phyloP scores from a whole-genome alignment of 1,140 invertebrate genomes.

The Drosophila leontia region DNA sequence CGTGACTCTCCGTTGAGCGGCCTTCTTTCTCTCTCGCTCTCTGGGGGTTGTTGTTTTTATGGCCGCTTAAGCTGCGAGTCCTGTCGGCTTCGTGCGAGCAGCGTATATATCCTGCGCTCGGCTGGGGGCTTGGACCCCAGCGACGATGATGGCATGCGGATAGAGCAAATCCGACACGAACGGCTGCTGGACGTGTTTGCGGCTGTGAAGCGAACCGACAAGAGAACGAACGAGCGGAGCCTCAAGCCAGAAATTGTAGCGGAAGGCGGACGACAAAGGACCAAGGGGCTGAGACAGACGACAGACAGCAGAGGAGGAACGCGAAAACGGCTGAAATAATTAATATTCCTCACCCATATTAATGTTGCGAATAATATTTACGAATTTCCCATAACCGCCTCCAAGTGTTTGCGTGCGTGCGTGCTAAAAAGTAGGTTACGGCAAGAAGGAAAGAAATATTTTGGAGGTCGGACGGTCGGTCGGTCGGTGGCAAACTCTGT shows the following conservation, averaged over 20 bases:
- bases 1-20: neutral
- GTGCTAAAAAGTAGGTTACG: constrained; percentile 69
- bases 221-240: constrained; percentile 46
- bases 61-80: constrained; percentile 10
- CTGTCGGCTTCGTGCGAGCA: constrained; percentile 17
- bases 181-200: constrained; percentile 74
- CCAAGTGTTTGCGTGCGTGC: constrained; percentile 31
- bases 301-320: constrained; percentile 9
- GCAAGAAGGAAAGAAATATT: constrained; percentile 4
- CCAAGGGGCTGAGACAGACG: constrained; percentile 22
- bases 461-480: constrained; percentile 60
- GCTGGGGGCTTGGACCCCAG: constrained; percentile 22
- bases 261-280: constrained; percentile 40
- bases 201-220: constrained; percentile 43
- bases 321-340: constrained; percentile 15
- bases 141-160: constrained; percentile 44
- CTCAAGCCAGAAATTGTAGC: constrained; percentile 63
- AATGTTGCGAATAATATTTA: constrained; percentile 38
- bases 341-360: constrained; percentile 18
- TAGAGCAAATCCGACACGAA: constrained; percentile 67
- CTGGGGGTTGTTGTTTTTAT: constrained; percentile 26
- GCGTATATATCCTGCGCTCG: constrained; percentile 15
- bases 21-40: constrained; percentile 4
- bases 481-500: constrained; percentile 9
- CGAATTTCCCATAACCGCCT: constrained; percentile 18